Evolutionary conservation across 2,113 vertebrate species (phyloP), one percentile per base, ranked within the genome.

Genomic region (Cacatua alba): DNA sequence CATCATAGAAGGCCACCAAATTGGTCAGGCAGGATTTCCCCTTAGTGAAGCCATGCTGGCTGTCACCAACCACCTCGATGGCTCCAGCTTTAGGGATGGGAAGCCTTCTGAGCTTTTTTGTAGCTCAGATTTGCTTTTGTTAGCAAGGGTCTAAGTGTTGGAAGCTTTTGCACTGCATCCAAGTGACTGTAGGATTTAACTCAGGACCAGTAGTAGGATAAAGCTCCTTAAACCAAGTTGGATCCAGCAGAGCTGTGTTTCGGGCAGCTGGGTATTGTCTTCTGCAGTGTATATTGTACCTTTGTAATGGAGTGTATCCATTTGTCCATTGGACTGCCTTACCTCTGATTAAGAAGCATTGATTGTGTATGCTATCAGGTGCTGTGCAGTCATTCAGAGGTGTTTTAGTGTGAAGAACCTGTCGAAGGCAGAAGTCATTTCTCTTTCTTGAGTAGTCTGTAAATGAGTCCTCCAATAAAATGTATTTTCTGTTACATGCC

Each of bases 361-460:
- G 37, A 17, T 28, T 52, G 2, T 28, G 5, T 26, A 13, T 31
- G 19, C 41, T 69, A 1, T 28, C 24, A 39, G 41, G 13, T 62
- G 21, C 20, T 49, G 13, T 6, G 1, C 13, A 1, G 7, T 43
- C 0, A 3, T 31, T 90, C 0, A 1, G 62, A 48, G 7, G 29
- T 65, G 13, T 88, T 86, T 62, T 28, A 65, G 7, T 64, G 13
- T 60, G 44, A 76, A 62, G 26, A 13, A 68, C 46, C 49, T 62
- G 16, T 19, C 4, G 37, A 52, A 48, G 11, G 24, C 4, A 3
- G 33, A 29, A 74, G 17, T 35, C 2, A 59, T 64, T 76, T 39
- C 31, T 82, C 10, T 55, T 65, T 82, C 57, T 85, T 69, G 44
- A 85, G 52, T 16, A 55, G 31, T 26, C 11, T 65, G 4, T 18